phyloP scores from a whole-genome alignment of 2,888 invertebrate species.

The Neoscelio sp. region DNA sequence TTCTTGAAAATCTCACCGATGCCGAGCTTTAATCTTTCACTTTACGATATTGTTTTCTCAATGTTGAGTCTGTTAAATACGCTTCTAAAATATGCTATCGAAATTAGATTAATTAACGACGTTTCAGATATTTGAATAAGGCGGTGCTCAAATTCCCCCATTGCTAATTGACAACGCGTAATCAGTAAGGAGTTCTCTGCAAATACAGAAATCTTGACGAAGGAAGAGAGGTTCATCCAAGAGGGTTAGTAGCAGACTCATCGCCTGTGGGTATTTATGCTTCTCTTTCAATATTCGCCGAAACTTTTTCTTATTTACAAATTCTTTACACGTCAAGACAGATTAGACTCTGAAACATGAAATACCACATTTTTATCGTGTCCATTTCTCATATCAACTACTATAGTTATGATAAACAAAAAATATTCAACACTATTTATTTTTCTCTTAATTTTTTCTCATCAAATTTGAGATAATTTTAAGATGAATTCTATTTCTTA shows the following conservation, averaged over 20 bases:
- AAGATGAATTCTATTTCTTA: not conserved
- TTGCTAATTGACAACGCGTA: too few species aligned
- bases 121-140: too few species aligned
- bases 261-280: constrained; percentile 2
- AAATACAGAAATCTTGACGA: constrained; percentile 16
- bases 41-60: too few species aligned
- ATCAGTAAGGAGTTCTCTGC: too few species aligned
- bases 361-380: constrained; percentile 4
- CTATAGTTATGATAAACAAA: not conserved
- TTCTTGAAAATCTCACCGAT: too few species aligned
- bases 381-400: not conserved
- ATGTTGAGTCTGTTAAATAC: too few species aligned
- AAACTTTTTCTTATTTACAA: constrained; percentile 6
- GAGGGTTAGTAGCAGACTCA: not conserved
- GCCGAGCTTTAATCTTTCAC: too few species aligned
- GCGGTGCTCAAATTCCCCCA: too few species aligned
- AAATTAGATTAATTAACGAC: too few species aligned
- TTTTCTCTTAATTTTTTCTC: not conserved
- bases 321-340: not conserved
- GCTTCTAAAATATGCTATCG: too few species aligned
- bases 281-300: not conserved
- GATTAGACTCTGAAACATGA: constrained; percentile 3
- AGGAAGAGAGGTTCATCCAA: constrained; percentile 1
- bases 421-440: constrained; percentile 4
- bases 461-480: too few species aligned